Evolutionary conservation across 2,888 invertebrate species (phyloP).

Genomic region (Sericinus montela): DNA sequence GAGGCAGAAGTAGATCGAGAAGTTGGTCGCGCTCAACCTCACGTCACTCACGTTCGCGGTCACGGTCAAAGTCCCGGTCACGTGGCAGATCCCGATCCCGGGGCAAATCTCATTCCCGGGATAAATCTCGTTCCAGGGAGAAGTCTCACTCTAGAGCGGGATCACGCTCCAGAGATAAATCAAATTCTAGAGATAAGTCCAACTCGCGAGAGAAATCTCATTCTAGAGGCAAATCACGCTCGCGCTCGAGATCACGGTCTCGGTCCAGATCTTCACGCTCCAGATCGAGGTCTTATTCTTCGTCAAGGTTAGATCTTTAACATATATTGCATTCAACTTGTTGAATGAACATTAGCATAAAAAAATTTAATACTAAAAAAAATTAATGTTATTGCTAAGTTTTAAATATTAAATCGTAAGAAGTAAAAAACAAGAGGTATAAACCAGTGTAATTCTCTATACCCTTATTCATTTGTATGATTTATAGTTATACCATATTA

Average conservation of each 20-base stretch:
- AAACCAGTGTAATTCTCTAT: too few species aligned
- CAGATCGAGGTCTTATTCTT: slow-evolving; percentile 69
- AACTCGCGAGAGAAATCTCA: slow-evolving; percentile 40
- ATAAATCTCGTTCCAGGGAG: slow-evolving; percentile 26
- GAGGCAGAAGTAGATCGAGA: slow-evolving; percentile 35
- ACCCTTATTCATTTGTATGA: too few species aligned
- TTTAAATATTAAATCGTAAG: too few species aligned
- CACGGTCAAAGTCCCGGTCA: slow-evolving; percentile 36
- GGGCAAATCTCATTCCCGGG: slow-evolving; percentile 43
- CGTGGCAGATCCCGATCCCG: slow-evolving; percentile 42
- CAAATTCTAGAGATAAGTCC: slow-evolving; percentile 39
- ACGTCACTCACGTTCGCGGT: slow-evolving; percentile 34
- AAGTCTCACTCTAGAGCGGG: slow-evolving; percentile 32
- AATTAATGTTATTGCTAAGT: too few species aligned
- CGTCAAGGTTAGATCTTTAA: slow-evolving; percentile 57
- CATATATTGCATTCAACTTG: too few species aligned
- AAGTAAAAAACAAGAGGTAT: too few species aligned
- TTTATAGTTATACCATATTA: too few species aligned
- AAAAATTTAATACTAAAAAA: too few species aligned
- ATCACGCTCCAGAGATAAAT: slow-evolving; percentile 43
- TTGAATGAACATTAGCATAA: too few species aligned
- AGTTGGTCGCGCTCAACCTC: slow-evolving; percentile 59
- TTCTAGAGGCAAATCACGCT: slow-evolving; percentile 29
- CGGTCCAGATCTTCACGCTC: slow-evolving; percentile 68
- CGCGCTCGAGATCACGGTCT: slow-evolving; percentile 48